Evolutionary conservation across 2,888 invertebrate genomes (phyloP).

Genomic region (Amphiduros pacificus): DNA sequence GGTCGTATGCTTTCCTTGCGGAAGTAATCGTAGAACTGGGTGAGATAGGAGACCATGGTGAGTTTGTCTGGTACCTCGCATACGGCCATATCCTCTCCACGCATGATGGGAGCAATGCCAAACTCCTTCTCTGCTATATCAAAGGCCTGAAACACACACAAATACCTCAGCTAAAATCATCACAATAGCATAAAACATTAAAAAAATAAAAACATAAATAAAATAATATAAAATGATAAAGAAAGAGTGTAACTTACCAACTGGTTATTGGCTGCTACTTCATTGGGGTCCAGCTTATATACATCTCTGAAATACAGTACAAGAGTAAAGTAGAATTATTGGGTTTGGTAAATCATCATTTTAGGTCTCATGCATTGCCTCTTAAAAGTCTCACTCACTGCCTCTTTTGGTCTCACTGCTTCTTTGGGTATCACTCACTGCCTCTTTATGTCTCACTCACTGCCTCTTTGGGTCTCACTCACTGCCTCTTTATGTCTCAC

Average conservation of each 20-base stretch:
- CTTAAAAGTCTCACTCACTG: no score
- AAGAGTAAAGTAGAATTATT: no score
- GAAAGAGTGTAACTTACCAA: conserved; percentile 50
- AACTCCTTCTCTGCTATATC: conserved; percentile 83
- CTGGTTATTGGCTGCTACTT: conserved; percentile 73
- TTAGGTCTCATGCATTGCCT: no score
- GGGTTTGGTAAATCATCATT: no score
- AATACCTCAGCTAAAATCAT: background rate
- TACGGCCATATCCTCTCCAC: conserved; percentile 75
- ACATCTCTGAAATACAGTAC: conserved; percentile 70
- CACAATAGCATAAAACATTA: no score
- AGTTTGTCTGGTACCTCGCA: conserved; percentile 74
- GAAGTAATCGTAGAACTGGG: conserved; percentile 86
- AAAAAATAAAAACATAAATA: background rate
- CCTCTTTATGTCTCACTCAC: no score
- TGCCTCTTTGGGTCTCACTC: no score
- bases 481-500: no score
- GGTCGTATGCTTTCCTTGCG: conserved; percentile 80
- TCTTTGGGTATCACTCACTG: no score
- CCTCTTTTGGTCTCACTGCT: no score
- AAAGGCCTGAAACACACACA: conserved; percentile 67
- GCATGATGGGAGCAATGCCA: conserved; percentile 73
- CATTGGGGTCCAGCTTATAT: conserved; percentile 68
- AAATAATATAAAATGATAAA: background rate
- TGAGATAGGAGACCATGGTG: conserved; percentile 79